These are phyloP conservation scores for Eupithecia subfuscata DNA, from an alignment of 2,888 invertebrate genomes.

Conservation along the genomic window DNA sequence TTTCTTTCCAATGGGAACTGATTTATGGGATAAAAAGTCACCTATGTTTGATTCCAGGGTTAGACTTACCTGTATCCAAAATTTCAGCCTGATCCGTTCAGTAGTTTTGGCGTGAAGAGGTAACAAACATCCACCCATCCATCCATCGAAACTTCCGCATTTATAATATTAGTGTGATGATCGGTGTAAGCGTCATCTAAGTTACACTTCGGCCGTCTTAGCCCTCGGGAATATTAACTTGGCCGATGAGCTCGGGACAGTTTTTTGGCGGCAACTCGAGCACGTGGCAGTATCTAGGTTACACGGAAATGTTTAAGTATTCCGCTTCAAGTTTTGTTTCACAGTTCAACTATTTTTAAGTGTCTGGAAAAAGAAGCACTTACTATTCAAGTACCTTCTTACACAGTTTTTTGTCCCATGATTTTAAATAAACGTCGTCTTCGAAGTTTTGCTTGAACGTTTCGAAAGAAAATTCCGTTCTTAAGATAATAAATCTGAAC, in stretches of 20 bases:
- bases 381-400: not conserved
- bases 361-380: not conserved
- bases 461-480: slow-evolving; percentile 5
- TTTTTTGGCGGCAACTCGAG: slow-evolving; percentile 39
- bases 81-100: too few species aligned
- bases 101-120: too few species aligned
- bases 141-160: too few species aligned
- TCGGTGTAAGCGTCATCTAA: slow-evolving; percentile 30
- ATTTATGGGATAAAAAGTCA: too few species aligned
- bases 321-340: slow-evolving; percentile 16
- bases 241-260: slow-evolving; percentile 42
- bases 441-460: not conserved
- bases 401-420: slow-evolving; percentile 3
- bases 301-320: slow-evolving; percentile 29
- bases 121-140: too few species aligned
- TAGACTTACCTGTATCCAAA: too few species aligned
- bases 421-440: not conserved
- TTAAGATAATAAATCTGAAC: slow-evolving; percentile 21
- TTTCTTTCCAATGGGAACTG: too few species aligned
- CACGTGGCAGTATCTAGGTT: slow-evolving; percentile 31
- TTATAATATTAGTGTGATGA: not conserved
- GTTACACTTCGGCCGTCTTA: slow-evolving; percentile 36
- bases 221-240: slow-evolving; percentile 43
- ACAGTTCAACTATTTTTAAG: slow-evolving; percentile 14
- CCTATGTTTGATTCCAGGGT: too few species aligned